Evolutionary conservation across 35 echinoderm and acorn worm genomes (phyloP).

Genomic region (Amphiura filiformis): DNA sequence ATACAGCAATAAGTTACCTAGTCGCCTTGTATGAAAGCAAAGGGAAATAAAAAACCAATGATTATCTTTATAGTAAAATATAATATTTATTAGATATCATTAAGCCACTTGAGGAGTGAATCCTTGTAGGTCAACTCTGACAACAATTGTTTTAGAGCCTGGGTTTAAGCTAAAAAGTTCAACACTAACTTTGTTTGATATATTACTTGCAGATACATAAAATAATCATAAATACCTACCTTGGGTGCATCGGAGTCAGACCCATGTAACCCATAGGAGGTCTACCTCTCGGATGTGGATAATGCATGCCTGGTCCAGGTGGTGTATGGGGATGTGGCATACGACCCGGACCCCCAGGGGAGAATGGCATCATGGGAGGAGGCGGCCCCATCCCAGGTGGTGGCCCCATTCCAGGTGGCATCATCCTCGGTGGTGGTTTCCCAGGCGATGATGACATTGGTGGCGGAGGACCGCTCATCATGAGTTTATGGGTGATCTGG

Average conservation of each 20-base stretch:
- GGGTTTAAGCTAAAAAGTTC: too few relatives aligned
- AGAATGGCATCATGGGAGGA: constrained; percentile 37
- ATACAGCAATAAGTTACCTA: too few relatives aligned
- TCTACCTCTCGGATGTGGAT: constrained; percentile 5
- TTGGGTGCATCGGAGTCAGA: constrained; percentile 81
- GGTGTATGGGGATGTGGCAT: constrained; percentile 13
- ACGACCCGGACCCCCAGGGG: background rate
- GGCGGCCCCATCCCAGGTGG: constrained; percentile 1
- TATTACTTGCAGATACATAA: too few relatives aligned
- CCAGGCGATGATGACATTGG: constrained; percentile 14
- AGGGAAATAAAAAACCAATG: too few relatives aligned
- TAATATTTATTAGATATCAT: too few relatives aligned
- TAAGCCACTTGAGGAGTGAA: too few relatives aligned
- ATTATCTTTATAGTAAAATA: background rate
- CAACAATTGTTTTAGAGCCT: too few relatives aligned
- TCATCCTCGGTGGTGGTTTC: constrained; percentile 6
- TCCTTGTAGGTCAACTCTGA: too few relatives aligned
- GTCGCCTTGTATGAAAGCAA: too few relatives aligned
- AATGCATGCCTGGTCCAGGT: constrained; percentile 36
- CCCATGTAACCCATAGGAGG: constrained; percentile 29
- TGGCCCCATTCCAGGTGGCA: background rate
- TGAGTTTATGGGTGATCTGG: constrained; percentile 50
- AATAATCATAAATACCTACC: too few relatives aligned
- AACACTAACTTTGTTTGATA: too few relatives aligned
- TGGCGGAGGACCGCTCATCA: constrained; percentile 32